Evolutionary conservation across 2,888 invertebrate genomes (phyloP), one percentile per base, ranked within the genome.

Genomic region (Petrophora chlorosata): DNA sequence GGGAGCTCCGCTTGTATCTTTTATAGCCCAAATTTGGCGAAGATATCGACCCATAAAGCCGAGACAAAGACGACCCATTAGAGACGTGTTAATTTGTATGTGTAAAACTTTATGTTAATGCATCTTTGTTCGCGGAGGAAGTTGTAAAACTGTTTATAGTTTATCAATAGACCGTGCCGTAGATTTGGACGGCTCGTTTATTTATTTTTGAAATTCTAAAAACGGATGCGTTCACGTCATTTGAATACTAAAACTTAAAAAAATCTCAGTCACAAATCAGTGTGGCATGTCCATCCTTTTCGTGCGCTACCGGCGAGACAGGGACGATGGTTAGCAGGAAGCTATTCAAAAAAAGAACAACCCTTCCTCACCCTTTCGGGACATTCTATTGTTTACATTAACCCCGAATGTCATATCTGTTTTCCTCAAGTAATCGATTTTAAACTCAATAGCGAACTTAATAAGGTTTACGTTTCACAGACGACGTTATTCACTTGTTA

Each of bases 311-410:
- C 49, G 44, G 79, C 56, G 71, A 58, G 78, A 86, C 53, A 66
- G 77, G 70, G 87, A 85, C 63, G 59, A 57, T 45, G 56, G 65
- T 64, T 75, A 77, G 81, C 84, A 87, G 89, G 89, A 89, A 88
- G 85, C 83, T 76, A 77, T 79, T 80, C 74, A 82, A 88, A 90
- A 88, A 90, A 90, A 85, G 82, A 82, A 79, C 84, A 87, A 88
- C 87, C 90, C 90, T 89, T 88, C 85, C 77, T 82, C 75, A 82
- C 85, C 88, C 90, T 86, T 82, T 85, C 68, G 72, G 72, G 77
- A 73, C 79, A 82, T 82, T 82, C 79, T 77, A 81, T 84, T 86
- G 83, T 83, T 85, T 80, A 82, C 72, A 57, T 67, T 67, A 62
- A 53, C 52, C 53, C 32, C 63, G 61, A 72, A 81, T 60, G 80